Base-by-base conservation (phyloP, 2,888 invertebrate species). In the Apoderus coryli region DNA sequence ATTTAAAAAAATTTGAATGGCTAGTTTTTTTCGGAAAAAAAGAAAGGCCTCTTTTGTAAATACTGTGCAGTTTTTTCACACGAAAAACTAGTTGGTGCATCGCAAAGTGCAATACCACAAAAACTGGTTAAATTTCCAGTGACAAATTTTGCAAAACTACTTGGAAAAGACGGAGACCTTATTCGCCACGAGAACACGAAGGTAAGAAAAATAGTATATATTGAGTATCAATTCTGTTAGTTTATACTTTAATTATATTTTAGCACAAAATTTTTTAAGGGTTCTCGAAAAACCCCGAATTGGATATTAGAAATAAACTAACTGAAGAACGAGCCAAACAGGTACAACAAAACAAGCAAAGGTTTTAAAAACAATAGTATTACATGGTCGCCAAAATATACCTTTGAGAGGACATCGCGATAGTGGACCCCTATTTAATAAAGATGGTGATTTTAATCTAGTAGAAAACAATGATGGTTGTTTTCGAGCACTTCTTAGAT, bases 341-440 rank as follows among this genome's bases (percentile, higher is more conserved):
- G 15, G 23, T 28, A 14, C 4, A 15, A 19, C 33, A 38, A 34
- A 38, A 40, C 19, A 28, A 35, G 27, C 26, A 36, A 24, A 22
- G 36, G 12, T 22, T 34, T 22, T 38, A 11, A 23, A 34, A 26
- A 27, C 36, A 4, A 34, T 40, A 10, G 33, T 38, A 15, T 38
- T 40, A 16, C 30, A 13, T 19, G 36, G 38, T 5, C 16, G 16
- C 9, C 36, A 38, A 33, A 36, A 36, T 31, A 32, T 40, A 23
- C 33, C 38, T 4, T 31, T 38, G 10, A 23, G 34, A 11, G 34
- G 30, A 4, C 32, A 38, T 14, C 12, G 32, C 16, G 38, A 38
- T 19, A 13, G 36, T 15, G 35, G 25, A 23, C 10, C 13, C 11
- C 5, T 25, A 15, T 19, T 19, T 6, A 19, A 19, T 19, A n/a